These are phyloP conservation scores for Steinernema carpocapsae DNA, from an alignment of 2,888 invertebrate genomes.

Conservation along the genomic window DNA sequence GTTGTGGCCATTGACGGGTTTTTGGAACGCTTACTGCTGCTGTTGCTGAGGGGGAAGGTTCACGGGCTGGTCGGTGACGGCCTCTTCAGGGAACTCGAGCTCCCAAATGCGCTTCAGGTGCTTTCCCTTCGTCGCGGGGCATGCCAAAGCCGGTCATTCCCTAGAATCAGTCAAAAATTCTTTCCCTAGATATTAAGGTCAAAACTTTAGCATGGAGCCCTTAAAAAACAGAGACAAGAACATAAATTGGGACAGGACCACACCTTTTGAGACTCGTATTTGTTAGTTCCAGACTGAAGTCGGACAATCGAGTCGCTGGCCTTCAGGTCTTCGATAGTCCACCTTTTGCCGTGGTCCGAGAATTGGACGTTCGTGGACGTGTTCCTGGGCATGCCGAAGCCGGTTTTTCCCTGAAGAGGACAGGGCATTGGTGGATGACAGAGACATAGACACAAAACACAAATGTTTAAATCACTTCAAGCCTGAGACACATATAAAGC, in stretches of 20 bases:
- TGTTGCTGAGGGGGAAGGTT: conserved; percentile 34
- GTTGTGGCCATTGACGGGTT: conserved; percentile 3
- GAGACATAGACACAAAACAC: conserved; percentile 21
- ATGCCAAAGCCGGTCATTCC: conserved; percentile 68
- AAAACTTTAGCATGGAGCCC: not conserved
- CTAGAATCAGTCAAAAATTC: conserved; percentile 44
- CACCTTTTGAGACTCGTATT: conserved; percentile 67
- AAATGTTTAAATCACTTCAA: too few relatives aligned
- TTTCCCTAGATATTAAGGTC: not conserved
- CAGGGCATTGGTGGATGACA: conserved; percentile 36
- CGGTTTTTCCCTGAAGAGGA: conserved; percentile 63
- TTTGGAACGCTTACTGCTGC: not conserved
- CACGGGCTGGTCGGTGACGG: conserved; percentile 42
- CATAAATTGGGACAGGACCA: not conserved
- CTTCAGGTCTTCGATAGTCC: conserved; percentile 54
- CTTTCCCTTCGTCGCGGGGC: conserved; percentile 69
- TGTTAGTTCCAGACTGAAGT: conserved; percentile 67
- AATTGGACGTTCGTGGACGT: conserved; percentile 64
- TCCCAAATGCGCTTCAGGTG: conserved; percentile 69
- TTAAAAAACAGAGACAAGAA: not conserved
- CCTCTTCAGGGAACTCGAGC: conserved; percentile 68
- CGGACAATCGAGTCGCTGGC: conserved; percentile 62
- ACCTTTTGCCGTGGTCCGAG: conserved; percentile 55
- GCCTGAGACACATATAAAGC: too few relatives aligned
- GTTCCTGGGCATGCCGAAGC: conserved; percentile 67